Conservation (phyloP, 2,113 vertebrate genomes). For the Bufo gargarizans region DNA sequence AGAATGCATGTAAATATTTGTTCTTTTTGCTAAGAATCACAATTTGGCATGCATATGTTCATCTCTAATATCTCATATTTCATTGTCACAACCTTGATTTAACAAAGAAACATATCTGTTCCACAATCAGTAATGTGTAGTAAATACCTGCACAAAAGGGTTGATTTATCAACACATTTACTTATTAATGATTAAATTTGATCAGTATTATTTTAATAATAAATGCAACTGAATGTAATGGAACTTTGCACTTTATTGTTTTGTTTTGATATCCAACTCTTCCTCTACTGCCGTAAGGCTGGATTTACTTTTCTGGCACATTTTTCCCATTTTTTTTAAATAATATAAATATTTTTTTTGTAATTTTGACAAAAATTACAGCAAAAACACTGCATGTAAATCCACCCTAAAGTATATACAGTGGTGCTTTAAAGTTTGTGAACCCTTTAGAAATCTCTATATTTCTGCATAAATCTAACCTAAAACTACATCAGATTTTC, state of each 20-base stretch:
- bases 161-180: neutral
- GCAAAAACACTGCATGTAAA: neutral
- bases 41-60: slow-evolving; percentile 8
- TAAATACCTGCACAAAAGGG: neutral
- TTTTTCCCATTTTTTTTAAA: neutral
- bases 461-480: too few relatives aligned
- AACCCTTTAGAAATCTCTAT: too few relatives aligned
- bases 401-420: neutral
- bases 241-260: slow-evolving; percentile 2
- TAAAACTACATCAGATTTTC: too few relatives aligned
- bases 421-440: too few relatives aligned
- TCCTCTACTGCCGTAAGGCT: neutral
- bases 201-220: slow-evolving; percentile 22
- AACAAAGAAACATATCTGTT: neutral
- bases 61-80: neutral
- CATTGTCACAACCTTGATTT: neutral
- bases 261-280: neutral
- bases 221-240: slow-evolving; percentile 1
- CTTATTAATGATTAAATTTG: neutral
- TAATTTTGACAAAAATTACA: neutral
- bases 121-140: neutral
- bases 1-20: neutral
- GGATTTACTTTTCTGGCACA: neutral
- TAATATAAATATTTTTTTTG: neutral
- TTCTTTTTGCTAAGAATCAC: neutral